Evolutionary conservation across 2,113 vertebrate species (phyloP), one percentile per base, ranked within the genome.

Genomic region (Machaerirhynchus nigripectus): DNA sequence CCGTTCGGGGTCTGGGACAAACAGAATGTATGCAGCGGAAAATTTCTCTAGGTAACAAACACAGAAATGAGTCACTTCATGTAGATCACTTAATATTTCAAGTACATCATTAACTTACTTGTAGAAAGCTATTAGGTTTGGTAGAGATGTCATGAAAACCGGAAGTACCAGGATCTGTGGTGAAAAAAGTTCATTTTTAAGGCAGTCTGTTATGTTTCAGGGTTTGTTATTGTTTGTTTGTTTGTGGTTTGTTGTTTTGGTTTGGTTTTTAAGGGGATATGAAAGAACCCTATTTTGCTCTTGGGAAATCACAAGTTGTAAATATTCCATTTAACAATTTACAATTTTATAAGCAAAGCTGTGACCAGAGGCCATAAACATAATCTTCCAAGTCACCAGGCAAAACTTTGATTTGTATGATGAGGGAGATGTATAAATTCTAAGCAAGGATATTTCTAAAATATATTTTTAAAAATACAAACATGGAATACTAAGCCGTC

Each of bases 261-360:
- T 71, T 53, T 42, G 74, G 33, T 67, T 64, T 95, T 69, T 65
- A 87, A 93, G 44, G 53, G 87, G 40, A 86, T 89, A 50, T 70
- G 35, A 90, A 89, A 94, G 61, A 93, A 68, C 12, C 5, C 53
- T 85, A 2, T 64, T 94, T 93, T 91, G 67, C 63, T 95, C 26
- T 87, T 96, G 84, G 67, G 90, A 94, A 95, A 91, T 94, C 50
- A 78, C 55, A 87, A 93, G 56, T 89, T 89, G 89, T 89, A 96
- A 97, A 96, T 97, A 95, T 55, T 94, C 55, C 65, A 79, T 80
- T 92, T 96, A 91, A 71, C 60, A 92, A 90, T 78, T 89, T 80
- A 84, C 7, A n/a, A 44, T 96, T 94, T 80, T 90, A 80, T 90
- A 94, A 92, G 78, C 78, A 96, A 95, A 96, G 81, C 91, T 95